A percentile compares a stretch with the other conserved stretches of the same genome.
phyloP scores from a whole-genome alignment of 2,888 invertebrate genomes.

The Drosophila ochracea region DNA sequence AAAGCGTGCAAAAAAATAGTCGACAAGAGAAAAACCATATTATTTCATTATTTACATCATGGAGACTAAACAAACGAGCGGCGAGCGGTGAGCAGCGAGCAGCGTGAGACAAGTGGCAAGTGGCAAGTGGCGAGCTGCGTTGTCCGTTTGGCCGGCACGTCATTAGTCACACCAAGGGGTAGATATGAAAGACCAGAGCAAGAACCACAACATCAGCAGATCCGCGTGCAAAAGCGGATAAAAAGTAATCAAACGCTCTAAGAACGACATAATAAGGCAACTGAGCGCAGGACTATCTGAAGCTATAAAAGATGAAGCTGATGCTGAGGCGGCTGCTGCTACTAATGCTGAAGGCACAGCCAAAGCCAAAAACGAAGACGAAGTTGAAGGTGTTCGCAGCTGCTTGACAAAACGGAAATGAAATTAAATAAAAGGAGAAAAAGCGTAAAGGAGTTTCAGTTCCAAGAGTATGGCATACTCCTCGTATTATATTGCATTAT shows the following conservation, averaged over 20 bases:
- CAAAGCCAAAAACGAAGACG: slow-evolving; percentile 11
- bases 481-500: slow-evolving; percentile 62
- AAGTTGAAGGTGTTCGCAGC: slow-evolving; percentile 61
- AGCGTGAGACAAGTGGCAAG: slow-evolving; percentile 7
- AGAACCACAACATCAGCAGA: slow-evolving; percentile 44
- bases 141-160: slow-evolving; percentile 64
- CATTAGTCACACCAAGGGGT: slow-evolving; percentile 75
- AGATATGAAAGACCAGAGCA: slow-evolving; percentile 49
- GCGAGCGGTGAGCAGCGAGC: slow-evolving; percentile 12
- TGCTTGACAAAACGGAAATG: slow-evolving; percentile 77
- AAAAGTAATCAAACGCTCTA: slow-evolving; percentile 80
- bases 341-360: slow-evolving; percentile 15
- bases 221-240: slow-evolving; percentile 76
- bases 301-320: slow-evolving; percentile 26
- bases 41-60: slow-evolving; percentile 80
- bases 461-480: slow-evolving; percentile 6
- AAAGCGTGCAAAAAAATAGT: slow-evolving; percentile 45
- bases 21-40: slow-evolving; percentile 73
- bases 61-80: slow-evolving; percentile 63
- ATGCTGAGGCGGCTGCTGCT: not conserved
- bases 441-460: slow-evolving; percentile 51
- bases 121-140: slow-evolving; percentile 32
- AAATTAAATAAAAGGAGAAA: slow-evolving; percentile 65
- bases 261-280: slow-evolving; percentile 80
- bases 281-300: slow-evolving; percentile 50